Evolutionary conservation across 2,113 vertebrate species (phyloP).

Genomic region (Scopus umbretta): DNA sequence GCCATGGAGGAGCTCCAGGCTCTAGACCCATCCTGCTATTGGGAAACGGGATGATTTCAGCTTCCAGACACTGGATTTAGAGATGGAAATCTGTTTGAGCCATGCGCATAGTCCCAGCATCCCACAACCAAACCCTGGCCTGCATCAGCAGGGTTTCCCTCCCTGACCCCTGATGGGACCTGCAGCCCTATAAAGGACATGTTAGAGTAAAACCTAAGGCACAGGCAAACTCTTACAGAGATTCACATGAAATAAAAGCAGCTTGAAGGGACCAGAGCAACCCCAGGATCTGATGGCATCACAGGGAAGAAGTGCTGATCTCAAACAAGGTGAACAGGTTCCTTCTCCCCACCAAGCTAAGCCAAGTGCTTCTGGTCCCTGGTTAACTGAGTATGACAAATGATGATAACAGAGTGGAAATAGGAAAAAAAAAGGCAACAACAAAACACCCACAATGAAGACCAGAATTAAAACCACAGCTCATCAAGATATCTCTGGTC

Average conservation of each 20-base stretch:
- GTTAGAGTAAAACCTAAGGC: background rate
- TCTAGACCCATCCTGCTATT: background rate
- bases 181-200: background rate
- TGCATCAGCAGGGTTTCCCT: background rate
- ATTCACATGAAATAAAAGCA: background rate
- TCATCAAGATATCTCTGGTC: background rate
- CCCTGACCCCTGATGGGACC: background rate
- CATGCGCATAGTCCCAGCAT: background rate
- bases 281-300: background rate
- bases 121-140: background rate
- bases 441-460: rapidly evolving
- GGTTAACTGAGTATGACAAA: background rate
- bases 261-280: background rate
- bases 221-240: background rate
- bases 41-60: background rate
- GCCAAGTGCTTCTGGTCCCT: background rate
- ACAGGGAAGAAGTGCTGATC: background rate
- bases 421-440: rapidly evolving
- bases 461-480: background rate
- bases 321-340: background rate
- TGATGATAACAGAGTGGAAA: background rate
- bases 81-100: background rate
- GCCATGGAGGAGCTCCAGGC: background rate
- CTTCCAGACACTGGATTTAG: background rate
- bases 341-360: background rate